Conservation (phyloP, 1,140 invertebrate genomes). For the Ceratina japonica region DNA sequence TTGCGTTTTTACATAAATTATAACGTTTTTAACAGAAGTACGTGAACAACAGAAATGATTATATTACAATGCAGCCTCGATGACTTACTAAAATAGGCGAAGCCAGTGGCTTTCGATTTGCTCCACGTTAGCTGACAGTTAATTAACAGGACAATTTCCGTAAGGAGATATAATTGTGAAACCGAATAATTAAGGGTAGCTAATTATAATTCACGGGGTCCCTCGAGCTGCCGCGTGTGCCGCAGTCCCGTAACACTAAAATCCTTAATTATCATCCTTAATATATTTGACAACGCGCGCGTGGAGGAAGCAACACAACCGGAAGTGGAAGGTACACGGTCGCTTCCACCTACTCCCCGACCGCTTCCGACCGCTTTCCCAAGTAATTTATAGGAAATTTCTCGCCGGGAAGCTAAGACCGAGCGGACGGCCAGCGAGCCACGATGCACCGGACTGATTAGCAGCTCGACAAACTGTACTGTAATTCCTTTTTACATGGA, state of each 20-base stretch:
- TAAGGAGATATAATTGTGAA: conserved; percentile 15
- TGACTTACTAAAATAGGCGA: neutral
- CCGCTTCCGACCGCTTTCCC: conserved; percentile 41
- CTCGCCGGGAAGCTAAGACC: conserved; percentile 38
- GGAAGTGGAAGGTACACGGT: conserved; percentile 31
- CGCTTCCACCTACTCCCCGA: neutral
- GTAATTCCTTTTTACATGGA: conserved; percentile 13
- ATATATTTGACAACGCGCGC: conserved; percentile 16
- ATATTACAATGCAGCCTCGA: neutral
- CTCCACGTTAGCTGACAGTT: neutral
- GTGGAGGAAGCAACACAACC: conserved; percentile 29
- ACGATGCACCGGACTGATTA: conserved; percentile 4
- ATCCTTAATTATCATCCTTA: conserved; percentile 45
- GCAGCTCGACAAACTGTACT: conserved; percentile 26
- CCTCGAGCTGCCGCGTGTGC: neutral
- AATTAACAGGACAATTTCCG: conserved; percentile 8
- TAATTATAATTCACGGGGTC: conserved; percentile 25
- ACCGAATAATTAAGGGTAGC: conserved; percentile 25
- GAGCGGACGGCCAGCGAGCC: too few species aligned
- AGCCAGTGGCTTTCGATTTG: neutral
- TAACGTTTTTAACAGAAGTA: too few species aligned
- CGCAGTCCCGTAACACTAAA: neutral
- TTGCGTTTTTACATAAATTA: too few species aligned
- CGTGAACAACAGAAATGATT: neutral
- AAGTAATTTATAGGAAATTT: conserved; percentile 56